These are phyloP conservation scores for Hypomecis punctinalis DNA, from an alignment of 2,888 invertebrate genomes.

Conservation along the genomic window DNA sequence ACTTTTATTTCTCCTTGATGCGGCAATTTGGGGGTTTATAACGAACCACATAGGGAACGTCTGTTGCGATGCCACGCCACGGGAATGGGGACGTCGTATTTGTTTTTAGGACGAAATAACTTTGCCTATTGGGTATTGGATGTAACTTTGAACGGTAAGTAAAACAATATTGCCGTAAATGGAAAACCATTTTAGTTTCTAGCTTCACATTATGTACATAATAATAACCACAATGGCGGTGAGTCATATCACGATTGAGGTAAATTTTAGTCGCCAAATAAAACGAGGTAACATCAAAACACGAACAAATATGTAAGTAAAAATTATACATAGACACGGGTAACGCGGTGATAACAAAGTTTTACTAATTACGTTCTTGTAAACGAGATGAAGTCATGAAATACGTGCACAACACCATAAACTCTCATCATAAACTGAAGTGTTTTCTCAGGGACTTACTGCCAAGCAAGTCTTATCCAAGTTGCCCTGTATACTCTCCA, in stretches of 20 bases:
- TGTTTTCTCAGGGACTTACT: no score
- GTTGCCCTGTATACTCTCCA: slow-evolving; percentile 1
- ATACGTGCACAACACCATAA: no score
- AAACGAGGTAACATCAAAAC: no score
- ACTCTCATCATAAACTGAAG: neutral
- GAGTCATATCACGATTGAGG: no score
- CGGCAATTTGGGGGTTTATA: slow-evolving; percentile 66
- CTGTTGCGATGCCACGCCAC: slow-evolving; percentile 44
- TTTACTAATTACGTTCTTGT: no score
- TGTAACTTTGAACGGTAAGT: slow-evolving; percentile 34
- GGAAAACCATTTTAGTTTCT: slow-evolving; percentile 12
- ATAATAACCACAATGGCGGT: neutral
- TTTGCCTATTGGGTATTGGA: slow-evolving; percentile 48
- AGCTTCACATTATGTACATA: neutral
- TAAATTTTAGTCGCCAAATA: no score
- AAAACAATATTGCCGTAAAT: slow-evolving; percentile 10
- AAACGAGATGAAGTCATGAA: no score
- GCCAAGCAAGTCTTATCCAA: neutral
- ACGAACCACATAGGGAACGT: slow-evolving; percentile 59
- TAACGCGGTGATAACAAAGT: no score
- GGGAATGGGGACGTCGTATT: slow-evolving; percentile 50
- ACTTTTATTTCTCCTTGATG: slow-evolving; percentile 60
- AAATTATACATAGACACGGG: no score
- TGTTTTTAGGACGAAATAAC: slow-evolving; percentile 54
- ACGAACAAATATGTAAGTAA: no score